Evolutionary conservation across 2,888 invertebrate species (phyloP), one percentile per base, ranked within the genome.

Genomic region (Shargacucullia verbasci): DNA sequence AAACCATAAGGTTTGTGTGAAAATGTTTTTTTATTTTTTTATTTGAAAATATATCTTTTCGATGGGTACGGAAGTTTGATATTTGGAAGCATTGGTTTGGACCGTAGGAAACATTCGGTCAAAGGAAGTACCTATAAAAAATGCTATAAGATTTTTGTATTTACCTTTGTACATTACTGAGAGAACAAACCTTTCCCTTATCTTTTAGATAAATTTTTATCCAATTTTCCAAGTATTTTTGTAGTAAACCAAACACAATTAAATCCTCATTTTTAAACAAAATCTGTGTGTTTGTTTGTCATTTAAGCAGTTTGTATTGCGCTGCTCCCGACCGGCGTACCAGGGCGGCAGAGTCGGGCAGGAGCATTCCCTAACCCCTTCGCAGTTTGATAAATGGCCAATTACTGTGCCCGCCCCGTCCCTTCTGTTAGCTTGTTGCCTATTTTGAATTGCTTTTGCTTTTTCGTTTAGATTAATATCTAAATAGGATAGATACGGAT

Each of bases 381-480:
- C 92, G 87, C 91, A 85, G 91, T 94, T 94, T 94, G 94, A 94
- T 94, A 94, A 94, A 94, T 94, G 94, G 94, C 94, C 94, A 94
- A 94, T 94, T 94, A 94, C 94, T 88, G 86, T 84, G 89, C 86
- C 89, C 90, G 86, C 87, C 87, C 85, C 90, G 90, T 89, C 92
- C 92, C 92, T 91, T 90, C 91, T 92, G 92, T 91, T 93, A 92
- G 93, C 93, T 94, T 93, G 93, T 94, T 92, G 93, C 93, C 94
- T 92, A 93, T 93, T 94, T 91, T 92, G 94, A 92, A 94, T 93
- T 92, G 93, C 93, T 91, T 90, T 92, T 92, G 93, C 93, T 94
- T 92, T 94, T 94, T 94, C 94, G 93, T 92, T 92, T 90, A 94
- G 94, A 94, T 94, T 94, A 94, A 94, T 94, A 94, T 94, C 94